phyloP scores from a whole-genome alignment of 2,113 vertebrate species.

The Barnardius zonarius region DNA sequence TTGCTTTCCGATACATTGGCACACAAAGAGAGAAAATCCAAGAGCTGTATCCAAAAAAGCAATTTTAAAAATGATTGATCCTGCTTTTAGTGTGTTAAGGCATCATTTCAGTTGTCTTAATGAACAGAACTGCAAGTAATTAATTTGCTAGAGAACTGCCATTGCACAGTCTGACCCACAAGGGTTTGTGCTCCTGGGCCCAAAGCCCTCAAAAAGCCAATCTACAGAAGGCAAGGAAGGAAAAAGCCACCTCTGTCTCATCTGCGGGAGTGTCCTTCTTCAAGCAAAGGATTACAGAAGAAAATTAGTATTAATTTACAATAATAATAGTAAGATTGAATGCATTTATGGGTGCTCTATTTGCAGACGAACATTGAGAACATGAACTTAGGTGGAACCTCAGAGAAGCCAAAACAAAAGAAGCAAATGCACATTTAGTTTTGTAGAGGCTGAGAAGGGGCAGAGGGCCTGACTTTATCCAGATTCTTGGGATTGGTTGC shows the following conservation, averaged over 20 bases:
- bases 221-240: not conserved
- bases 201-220: not conserved
- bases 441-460: not conserved
- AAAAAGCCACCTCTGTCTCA: not conserved
- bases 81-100: not conserved
- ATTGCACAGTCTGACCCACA: not conserved
- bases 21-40: not conserved
- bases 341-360: not conserved
- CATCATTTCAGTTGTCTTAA: not conserved
- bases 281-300: not conserved
- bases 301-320: not conserved
- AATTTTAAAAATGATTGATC: not conserved
- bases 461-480: not conserved
- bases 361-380: not conserved
- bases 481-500: accelerated
- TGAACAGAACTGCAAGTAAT: not conserved
- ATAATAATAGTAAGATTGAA: not conserved
- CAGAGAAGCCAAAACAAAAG: not conserved
- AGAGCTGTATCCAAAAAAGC: not conserved
- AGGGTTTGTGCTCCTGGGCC: not conserved
- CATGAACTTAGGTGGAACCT: not conserved
- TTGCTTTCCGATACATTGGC: not conserved
- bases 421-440: not conserved
- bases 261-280: not conserved
- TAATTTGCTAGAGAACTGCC: not conserved